Percentiles rank a stretch among this genome's conserved stretches.
Evolutionary conservation across 2,888 invertebrate genomes (phyloP).

Genomic region (Drosophila imparisetae): DNA sequence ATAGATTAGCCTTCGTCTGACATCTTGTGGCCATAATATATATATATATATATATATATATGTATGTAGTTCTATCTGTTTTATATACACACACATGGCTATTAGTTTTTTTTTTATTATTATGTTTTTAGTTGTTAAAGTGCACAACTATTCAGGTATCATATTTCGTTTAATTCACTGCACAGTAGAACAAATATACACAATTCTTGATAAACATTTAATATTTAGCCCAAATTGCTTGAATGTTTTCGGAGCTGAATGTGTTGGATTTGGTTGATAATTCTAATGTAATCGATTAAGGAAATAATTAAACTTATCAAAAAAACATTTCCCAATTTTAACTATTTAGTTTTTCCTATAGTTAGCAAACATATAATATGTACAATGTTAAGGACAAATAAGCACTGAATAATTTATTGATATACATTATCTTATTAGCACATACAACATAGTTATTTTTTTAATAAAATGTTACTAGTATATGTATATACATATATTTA

Average conservation of each 20-base stretch:
- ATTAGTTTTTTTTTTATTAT: background rate
- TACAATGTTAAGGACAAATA: slow-evolving; percentile 24
- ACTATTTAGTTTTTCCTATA: slow-evolving; percentile 1
- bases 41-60: no score
- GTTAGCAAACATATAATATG: slow-evolving; percentile 19
- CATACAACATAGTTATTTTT: slow-evolving; percentile 1
- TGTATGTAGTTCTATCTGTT: background rate
- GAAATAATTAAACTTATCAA: background rate
- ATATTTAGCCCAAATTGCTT: background rate
- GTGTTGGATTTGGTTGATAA: background rate
- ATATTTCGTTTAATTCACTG: slow-evolving; percentile 23
- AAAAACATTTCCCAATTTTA: background rate
- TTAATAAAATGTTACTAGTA: background rate
- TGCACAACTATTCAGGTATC: slow-evolving; percentile 35
- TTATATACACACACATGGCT: background rate
- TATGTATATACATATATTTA: background rate
- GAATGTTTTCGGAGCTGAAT: background rate
- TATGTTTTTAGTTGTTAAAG: slow-evolving; percentile 10
- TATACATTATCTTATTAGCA: slow-evolving; percentile 12
- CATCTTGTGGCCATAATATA: slow-evolving; percentile 21
- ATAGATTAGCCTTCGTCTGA: slow-evolving; percentile 55
- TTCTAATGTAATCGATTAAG: background rate
- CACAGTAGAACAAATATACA: slow-evolving; percentile 34
- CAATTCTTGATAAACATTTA: background rate
- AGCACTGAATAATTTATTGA: slow-evolving; percentile 10